phyloP scores from a whole-genome alignment of 2,888 invertebrate species.

The Melinaea marsaeus region DNA sequence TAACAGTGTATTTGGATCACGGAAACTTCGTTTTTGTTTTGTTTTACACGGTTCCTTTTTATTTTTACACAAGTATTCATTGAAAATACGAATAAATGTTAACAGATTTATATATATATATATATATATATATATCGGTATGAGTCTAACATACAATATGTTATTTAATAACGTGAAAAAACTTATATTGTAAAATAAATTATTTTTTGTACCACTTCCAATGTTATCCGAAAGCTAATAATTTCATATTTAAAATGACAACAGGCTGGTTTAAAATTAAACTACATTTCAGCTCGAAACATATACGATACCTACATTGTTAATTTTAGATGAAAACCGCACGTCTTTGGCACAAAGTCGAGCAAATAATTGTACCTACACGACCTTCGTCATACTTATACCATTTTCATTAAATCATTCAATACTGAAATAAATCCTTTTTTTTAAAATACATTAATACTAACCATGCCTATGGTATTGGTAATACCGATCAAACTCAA shows the following conservation, averaged over 20 bases:
- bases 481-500: constrained; percentile 92
- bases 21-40: too few relatives aligned
- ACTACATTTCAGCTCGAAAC: constrained; percentile 9
- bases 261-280: constrained; percentile 11
- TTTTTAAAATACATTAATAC: constrained; percentile 33
- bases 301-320: constrained; percentile 1
- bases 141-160: too few relatives aligned
- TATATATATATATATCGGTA: too few relatives aligned
- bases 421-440: too few relatives aligned
- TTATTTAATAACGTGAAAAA: too few relatives aligned
- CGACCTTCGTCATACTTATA: background rate
- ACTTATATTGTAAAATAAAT: too few relatives aligned
- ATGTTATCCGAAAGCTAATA: background rate
- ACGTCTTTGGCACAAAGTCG: constrained; percentile 52
- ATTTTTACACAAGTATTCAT: background rate
- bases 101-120: too few relatives aligned
- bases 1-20: too few relatives aligned
- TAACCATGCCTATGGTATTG: constrained; percentile 93
- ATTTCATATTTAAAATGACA: background rate
- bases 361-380: background rate
- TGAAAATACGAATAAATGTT: too few relatives aligned
- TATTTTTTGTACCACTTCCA: background rate
- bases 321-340: constrained; percentile 30
- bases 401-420: background rate
- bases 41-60: too few relatives aligned